These are phyloP conservation scores for Lithobates pipiens DNA, from an alignment of 2,797 vertebrate species.

Conservation along the genomic window DNA sequence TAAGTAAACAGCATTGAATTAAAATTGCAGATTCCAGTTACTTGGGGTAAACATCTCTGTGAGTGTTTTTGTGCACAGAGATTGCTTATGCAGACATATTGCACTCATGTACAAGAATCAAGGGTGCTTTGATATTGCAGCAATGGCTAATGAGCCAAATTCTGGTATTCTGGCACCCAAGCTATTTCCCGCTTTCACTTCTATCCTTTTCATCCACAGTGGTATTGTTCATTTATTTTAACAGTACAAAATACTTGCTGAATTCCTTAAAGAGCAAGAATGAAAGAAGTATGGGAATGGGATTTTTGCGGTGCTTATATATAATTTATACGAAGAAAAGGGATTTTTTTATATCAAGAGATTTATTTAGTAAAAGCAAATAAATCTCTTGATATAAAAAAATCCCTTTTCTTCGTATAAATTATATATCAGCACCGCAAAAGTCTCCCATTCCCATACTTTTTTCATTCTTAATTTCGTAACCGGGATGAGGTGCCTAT, in stretches of 20 bases:
- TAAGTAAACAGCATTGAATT: slow-evolving; percentile 70
- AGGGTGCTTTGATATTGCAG: neutral
- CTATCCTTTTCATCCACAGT: neutral
- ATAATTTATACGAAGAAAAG: no score
- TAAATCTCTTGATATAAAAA: no score
- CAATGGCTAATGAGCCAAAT: neutral
- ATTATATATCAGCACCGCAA: no score
- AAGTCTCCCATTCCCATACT: no score
- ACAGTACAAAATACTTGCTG: neutral
- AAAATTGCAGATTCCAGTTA: slow-evolving; percentile 67
- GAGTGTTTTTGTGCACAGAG: slow-evolving; percentile 32
- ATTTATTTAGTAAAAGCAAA: no score
- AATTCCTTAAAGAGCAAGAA: neutral
- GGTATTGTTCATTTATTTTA: neutral
- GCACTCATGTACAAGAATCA: neutral
- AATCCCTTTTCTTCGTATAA: no score
- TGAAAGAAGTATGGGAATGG: no score
- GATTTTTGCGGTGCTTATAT: no score
- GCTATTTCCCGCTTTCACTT: neutral
- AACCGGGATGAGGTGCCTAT: no score
- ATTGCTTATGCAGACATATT: slow-evolving; percentile 1
- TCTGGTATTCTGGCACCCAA: neutral
- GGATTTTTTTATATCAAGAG: no score
- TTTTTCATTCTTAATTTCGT: no score
- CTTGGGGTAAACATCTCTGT: slow-evolving; percentile 31